A percentile compares a stretch with the other conserved stretches of the same genome.
phyloP scores from a whole-genome alignment of 2,797 vertebrate species.

The Serranus cabrilla region DNA sequence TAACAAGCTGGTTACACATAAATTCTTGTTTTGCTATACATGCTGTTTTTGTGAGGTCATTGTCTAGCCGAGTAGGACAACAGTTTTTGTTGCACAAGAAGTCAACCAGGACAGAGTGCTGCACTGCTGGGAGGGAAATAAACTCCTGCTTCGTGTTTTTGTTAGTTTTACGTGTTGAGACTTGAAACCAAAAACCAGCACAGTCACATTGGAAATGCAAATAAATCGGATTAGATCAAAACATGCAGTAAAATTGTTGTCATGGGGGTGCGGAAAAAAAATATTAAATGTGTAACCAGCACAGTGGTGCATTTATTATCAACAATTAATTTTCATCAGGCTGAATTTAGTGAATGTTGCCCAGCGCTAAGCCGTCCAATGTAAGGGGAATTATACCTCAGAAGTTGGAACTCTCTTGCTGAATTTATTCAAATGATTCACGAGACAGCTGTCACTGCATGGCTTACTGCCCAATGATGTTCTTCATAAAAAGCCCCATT shows the following conservation, averaged over 20 bases:
- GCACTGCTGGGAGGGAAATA: background rate
- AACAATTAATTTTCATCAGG: conserved; percentile 35
- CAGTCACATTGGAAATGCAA: conserved; percentile 43
- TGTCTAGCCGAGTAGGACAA: background rate
- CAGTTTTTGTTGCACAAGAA: background rate
- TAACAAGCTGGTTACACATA: background rate
- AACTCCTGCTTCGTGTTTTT: background rate
- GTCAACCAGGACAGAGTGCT: background rate
- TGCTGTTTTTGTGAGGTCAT: conserved; percentile 12
- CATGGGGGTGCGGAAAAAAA: conserved; percentile 4
- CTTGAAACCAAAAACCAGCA: conserved; percentile 28
- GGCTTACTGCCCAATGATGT: conserved; percentile 72
- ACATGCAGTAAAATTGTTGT: conserved; percentile 17
- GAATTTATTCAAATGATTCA: conserved; percentile 73
- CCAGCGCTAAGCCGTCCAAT: conserved; percentile 29
- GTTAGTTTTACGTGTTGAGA: conserved; percentile 13
- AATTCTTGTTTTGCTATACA: background rate
- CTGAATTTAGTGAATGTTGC: conserved; percentile 42
- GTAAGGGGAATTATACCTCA: conserved; percentile 50
- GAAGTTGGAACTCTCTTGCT: conserved; percentile 61
- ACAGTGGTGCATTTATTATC: conserved; percentile 41
- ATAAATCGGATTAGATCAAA: conserved; percentile 34
- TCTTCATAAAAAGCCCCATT: conserved; percentile 70
- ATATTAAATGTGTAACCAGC: conserved; percentile 19
- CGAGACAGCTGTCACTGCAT: conserved; percentile 76